Percentiles rank a stretch among this genome's conserved stretches.
These are phyloP conservation scores for Malthinus flaveolus DNA, from an alignment of 2,888 invertebrate genomes.

Conservation along the genomic window DNA sequence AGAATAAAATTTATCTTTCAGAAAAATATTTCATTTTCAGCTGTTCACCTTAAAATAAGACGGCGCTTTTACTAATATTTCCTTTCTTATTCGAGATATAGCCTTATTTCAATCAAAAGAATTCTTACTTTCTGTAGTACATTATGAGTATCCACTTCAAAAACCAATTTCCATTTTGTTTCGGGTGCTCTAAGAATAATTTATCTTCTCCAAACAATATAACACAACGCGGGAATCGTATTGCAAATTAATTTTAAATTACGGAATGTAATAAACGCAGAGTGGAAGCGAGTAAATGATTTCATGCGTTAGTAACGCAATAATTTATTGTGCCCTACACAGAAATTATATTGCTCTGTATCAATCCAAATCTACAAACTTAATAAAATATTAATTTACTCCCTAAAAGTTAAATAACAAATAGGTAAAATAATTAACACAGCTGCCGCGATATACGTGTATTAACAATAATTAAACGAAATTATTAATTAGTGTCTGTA, in stretches of 20 bases:
- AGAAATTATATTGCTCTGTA: slow-evolving; percentile 27
- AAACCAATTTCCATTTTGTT: slow-evolving; percentile 31
- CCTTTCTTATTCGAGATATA: slow-evolving; percentile 2
- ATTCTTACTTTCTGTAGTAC: slow-evolving; percentile 18
- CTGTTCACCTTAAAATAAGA: slow-evolving; percentile 1
- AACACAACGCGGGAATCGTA: slow-evolving; percentile 29
- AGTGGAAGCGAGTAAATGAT: slow-evolving; percentile 30
- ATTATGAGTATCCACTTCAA: slow-evolving; percentile 30
- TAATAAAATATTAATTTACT: slow-evolving; percentile 29
- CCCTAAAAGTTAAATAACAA: slow-evolving; percentile 15
- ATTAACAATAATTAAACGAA: background rate
- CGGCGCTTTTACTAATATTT: background rate
- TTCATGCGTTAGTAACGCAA: slow-evolving; percentile 28
- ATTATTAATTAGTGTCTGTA: background rate
- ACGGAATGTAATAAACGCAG: slow-evolving; percentile 29
- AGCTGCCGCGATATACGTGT: background rate
- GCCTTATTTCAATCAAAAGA: slow-evolving; percentile 21
- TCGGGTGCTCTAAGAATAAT: slow-evolving; percentile 27
- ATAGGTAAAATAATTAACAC: background rate
- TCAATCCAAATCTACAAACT: slow-evolving; percentile 25
- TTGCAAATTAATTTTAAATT: slow-evolving; percentile 31
- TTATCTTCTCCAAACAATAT: slow-evolving; percentile 30
- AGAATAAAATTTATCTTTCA: background rate
- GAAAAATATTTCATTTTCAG: background rate
- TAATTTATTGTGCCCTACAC: slow-evolving; percentile 27